A percentile compares a stretch with the other conserved stretches of the same genome.
These are phyloP conservation scores for Phenacoccus solenopsis DNA, from an alignment of 1,140 invertebrate species.

Conservation along the genomic window DNA sequence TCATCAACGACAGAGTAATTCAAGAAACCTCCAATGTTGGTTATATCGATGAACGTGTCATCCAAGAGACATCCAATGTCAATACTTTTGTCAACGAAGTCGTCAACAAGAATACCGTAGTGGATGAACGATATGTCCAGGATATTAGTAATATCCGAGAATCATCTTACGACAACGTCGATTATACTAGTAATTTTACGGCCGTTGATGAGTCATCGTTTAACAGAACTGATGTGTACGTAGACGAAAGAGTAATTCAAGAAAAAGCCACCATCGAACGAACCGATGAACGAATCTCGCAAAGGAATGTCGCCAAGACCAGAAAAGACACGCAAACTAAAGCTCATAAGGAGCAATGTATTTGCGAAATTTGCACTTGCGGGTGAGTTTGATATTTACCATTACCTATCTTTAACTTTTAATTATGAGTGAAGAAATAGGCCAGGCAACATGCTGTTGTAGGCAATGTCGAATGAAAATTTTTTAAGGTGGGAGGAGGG, in stretches of 20 bases:
- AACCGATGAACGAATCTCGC: conserved; percentile 5
- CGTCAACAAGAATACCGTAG: not conserved
- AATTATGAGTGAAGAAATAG: too few species aligned
- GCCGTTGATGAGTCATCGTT: not conserved
- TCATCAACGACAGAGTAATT: not conserved
- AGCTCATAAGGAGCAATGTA: conserved; percentile 61
- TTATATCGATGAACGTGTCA: too few species aligned
- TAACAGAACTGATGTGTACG: not conserved
- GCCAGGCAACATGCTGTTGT: too few species aligned
- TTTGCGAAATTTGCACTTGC: conserved; percentile 80
- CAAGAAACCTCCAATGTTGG: too few species aligned
- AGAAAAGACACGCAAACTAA: conserved; percentile 12
- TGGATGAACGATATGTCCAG: not conserved
- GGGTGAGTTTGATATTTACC: conserved; percentile 52
- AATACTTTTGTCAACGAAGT: too few species aligned
- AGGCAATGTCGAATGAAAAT: too few species aligned
- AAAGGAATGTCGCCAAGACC: conserved; percentile 13
- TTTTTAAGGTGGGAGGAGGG: too few species aligned
- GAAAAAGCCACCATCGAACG: not conserved
- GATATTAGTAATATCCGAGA: not conserved
- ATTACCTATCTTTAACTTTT: too few species aligned
- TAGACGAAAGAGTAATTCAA: not conserved
- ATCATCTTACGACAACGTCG: not conserved
- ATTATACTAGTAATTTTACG: not conserved
- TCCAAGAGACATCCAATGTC: too few species aligned